Evolutionary conservation across 1,140 invertebrate species (phyloP).

Genomic region (Tenebrio molitor): DNA sequence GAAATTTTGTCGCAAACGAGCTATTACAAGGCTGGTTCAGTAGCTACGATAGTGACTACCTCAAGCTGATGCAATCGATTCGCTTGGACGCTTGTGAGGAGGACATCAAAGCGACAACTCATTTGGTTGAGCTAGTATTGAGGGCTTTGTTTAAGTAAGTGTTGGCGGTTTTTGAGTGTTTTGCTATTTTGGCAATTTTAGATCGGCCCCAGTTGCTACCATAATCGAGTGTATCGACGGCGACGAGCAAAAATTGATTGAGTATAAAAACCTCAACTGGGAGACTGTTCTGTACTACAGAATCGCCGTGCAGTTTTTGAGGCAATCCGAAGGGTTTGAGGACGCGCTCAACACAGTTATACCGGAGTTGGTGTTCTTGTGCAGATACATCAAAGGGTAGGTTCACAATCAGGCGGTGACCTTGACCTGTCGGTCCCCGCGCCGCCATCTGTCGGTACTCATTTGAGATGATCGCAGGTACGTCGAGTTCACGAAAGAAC

Average conservation of each 20-base stretch:
- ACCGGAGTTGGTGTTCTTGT: slow-evolving; percentile 34
- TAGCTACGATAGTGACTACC: slow-evolving; percentile 25
- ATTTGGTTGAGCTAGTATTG: slow-evolving; percentile 15
- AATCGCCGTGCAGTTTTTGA: slow-evolving; percentile 33
- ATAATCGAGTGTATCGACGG: too few species aligned
- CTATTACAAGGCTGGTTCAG: slow-evolving; percentile 22
- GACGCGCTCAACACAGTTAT: slow-evolving; percentile 23
- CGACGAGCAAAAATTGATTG: slow-evolving; percentile 42
- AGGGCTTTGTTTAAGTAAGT: slow-evolving; percentile 36
- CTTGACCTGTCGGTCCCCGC: too few species aligned
- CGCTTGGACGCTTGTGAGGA: slow-evolving; percentile 40
- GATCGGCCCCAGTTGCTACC: too few species aligned
- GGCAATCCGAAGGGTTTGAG: slow-evolving; percentile 5
- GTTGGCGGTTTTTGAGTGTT: neutral
- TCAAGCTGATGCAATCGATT: slow-evolving; percentile 35
- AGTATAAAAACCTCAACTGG: slow-evolving; percentile 41
- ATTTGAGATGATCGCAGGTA: slow-evolving; percentile 31
- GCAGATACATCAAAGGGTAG: slow-evolving; percentile 41
- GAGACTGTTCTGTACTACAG: slow-evolving; percentile 35
- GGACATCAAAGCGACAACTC: slow-evolving; percentile 29
- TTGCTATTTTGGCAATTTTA: neutral
- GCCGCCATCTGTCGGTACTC: too few species aligned
- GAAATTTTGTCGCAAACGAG: neutral
- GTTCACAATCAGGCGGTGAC: too few species aligned
- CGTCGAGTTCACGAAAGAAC: neutral